Conservation (phyloP, 2,113 vertebrate species). For the Perccottus glenii region DNA sequence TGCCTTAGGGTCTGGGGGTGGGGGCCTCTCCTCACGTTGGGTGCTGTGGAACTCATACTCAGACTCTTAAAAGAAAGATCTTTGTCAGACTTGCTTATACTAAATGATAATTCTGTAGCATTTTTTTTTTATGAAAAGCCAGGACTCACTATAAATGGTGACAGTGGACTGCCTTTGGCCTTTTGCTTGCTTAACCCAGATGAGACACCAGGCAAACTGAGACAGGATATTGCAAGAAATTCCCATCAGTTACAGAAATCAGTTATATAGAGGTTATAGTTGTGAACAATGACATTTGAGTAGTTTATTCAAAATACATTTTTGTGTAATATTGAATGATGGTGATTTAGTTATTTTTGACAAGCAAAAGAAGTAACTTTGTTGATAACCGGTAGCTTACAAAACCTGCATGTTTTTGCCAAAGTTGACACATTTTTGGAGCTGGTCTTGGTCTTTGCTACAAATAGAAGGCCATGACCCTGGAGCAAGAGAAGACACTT, state of each 20-base stretch:
- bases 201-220: no score
- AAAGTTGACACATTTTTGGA: not conserved
- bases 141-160: no score
- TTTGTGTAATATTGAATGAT: not conserved
- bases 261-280: no score
- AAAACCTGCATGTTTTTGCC: not conserved
- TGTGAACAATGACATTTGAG: no score
- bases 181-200: no score
- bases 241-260: no score
- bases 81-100: slow-evolving; percentile 9
- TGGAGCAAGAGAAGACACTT: slow-evolving; percentile 49
- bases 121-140: no score
- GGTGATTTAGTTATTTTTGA: not conserved
- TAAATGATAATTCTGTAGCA: no score
- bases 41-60: slow-evolving; percentile 19
- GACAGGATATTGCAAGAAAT: no score
- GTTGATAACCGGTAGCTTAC: not conserved
- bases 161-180: no score
- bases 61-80: slow-evolving; percentile 15
- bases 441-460: slow-evolving; percentile 20
- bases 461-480: slow-evolving; percentile 5
- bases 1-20: slow-evolving; percentile 44
- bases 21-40: slow-evolving; percentile 29
- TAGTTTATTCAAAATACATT: no score
- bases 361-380: not conserved